phyloP scores from a whole-genome alignment of 2,113 vertebrate genomes.

The Phoxinus phoxinus region DNA sequence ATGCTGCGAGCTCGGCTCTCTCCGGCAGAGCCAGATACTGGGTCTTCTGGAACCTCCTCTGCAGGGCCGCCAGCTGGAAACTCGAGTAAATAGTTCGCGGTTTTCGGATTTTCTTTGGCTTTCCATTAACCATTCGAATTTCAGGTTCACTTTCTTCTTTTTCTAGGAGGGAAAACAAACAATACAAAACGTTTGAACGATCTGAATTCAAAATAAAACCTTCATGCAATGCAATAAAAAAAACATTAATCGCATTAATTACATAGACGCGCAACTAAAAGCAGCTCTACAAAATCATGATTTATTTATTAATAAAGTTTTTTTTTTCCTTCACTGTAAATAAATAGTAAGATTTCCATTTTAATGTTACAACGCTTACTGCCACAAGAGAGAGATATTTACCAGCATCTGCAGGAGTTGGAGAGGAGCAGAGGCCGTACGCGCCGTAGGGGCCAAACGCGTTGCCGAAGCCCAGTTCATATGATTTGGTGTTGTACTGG shows the following conservation, averaged over 20 bases:
- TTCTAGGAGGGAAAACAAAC: slow-evolving; percentile 70
- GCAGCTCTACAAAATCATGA: not conserved
- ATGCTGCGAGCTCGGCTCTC: slow-evolving; percentile 94
- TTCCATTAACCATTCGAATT: slow-evolving; percentile 96
- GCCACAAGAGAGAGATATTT: slow-evolving; percentile 45
- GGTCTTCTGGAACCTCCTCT: slow-evolving; percentile 96
- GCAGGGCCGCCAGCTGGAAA: slow-evolving; percentile 95
- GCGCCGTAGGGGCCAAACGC: slow-evolving; percentile 87
- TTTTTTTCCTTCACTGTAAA: not conserved
- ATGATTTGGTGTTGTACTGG: slow-evolving; percentile 87
- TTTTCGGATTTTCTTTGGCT: slow-evolving; percentile 98
- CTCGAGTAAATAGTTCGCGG: slow-evolving; percentile 98
- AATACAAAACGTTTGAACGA: not conserved
- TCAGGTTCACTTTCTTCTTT: slow-evolving; percentile 97
- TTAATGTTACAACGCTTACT: not conserved
- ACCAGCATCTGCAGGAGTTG: slow-evolving; percentile 89
- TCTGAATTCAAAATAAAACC: not conserved
- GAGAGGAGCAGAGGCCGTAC: slow-evolving; percentile 86
- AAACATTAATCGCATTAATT: not conserved
- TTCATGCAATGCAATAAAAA: not conserved
- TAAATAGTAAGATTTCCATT: not conserved
- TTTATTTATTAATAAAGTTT: not conserved
- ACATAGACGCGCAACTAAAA: not conserved
- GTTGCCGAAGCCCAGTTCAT: slow-evolving; percentile 86
- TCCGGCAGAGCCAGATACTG: slow-evolving; percentile 97